phyloP scores from a whole-genome alignment of 2,113 vertebrate genomes.

The Crotalus tigris region DNA sequence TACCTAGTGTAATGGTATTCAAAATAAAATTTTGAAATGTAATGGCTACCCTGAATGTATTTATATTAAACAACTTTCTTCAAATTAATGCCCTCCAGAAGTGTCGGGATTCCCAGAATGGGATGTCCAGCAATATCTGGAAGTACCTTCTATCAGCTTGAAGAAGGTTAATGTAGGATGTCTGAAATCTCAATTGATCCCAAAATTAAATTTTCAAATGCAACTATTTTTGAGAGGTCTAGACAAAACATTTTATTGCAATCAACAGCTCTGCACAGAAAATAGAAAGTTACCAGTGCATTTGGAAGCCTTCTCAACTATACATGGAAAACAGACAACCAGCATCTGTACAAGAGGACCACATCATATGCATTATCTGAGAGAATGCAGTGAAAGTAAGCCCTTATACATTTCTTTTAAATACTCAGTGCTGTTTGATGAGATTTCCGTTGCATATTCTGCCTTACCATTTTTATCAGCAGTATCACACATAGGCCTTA shows the following conservation, averaged over 20 bases:
- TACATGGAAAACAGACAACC: background rate
- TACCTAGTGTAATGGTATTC: background rate
- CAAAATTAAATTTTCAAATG: background rate
- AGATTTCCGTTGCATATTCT: background rate
- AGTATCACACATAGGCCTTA: rapidly evolving
- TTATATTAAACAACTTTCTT: background rate
- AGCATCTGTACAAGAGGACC: background rate
- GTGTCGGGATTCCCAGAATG: background rate
- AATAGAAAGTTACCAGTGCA: conserved; percentile 20
- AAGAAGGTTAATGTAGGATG: background rate
- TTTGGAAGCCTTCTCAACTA: conserved; percentile 5
- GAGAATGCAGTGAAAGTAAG: background rate
- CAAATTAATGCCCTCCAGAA: background rate
- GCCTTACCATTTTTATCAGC: background rate
- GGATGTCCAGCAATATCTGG: background rate
- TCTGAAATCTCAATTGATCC: background rate
- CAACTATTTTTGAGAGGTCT: background rate
- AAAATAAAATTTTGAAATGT: background rate
- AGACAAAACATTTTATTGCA: conserved; percentile 17
- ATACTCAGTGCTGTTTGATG: rapidly evolving
- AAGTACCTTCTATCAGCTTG: background rate
- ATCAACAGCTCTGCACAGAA: background rate
- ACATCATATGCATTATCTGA: background rate
- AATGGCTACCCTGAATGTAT: background rate
- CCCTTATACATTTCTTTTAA: background rate